A percentile compares a stretch with the other conserved stretches of the same genome.
phyloP scores from a whole-genome alignment of 2,888 invertebrate genomes.

The Pardosa pseudoannulata region DNA sequence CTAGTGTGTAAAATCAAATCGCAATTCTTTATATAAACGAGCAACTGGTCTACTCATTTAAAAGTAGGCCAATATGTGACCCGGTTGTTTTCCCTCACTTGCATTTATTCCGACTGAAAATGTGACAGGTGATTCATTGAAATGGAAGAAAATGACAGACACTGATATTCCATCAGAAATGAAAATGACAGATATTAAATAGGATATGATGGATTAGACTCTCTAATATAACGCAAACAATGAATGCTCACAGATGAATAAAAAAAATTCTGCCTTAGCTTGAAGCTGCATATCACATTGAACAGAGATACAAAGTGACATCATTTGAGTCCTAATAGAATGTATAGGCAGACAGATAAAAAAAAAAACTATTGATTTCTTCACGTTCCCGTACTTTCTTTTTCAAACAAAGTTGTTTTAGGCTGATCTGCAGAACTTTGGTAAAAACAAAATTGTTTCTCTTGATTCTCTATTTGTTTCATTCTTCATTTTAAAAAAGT shows the following conservation, averaged over 20 bases:
- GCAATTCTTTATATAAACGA: no score
- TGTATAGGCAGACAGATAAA: no score
- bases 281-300: background rate
- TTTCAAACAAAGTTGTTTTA: no score
- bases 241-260: background rate
- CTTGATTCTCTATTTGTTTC: no score
- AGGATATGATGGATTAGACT: constrained; percentile 5
- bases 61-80: background rate
- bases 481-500: no score
- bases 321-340: background rate
- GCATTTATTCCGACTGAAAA: background rate
- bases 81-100: background rate
- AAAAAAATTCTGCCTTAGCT: no score
- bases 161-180: constrained; percentile 1
- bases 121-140: background rate
- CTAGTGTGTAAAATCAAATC: no score
- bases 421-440: no score
- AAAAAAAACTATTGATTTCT: no score
- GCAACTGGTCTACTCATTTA: background rate
- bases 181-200: constrained; percentile 17
- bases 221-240: background rate
- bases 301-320: background rate
- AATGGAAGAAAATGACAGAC: background rate
- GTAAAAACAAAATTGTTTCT: no score
- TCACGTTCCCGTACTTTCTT: no score